These are phyloP conservation scores for Troilus luridus DNA, from an alignment of 2,888 invertebrate species.

Conservation along the genomic window DNA sequence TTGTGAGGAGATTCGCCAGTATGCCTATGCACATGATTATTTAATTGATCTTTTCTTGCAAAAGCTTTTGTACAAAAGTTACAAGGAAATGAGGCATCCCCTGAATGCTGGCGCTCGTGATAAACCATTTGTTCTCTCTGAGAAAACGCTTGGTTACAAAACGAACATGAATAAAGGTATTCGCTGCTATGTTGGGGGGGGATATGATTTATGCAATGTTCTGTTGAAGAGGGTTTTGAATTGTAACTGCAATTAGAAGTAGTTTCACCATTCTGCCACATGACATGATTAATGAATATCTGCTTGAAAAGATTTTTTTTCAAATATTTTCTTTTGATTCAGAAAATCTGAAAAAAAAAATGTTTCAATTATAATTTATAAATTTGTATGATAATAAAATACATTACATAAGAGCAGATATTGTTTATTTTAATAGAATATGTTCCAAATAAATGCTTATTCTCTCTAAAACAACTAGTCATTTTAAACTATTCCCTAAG, in stretches of 20 bases:
- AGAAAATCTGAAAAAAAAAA: constrained; percentile 20
- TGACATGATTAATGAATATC: constrained; percentile 82
- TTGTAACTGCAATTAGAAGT: constrained; percentile 86
- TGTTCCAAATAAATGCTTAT: background rate
- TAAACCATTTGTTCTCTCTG: constrained; percentile 89
- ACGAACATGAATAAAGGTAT: constrained; percentile 76
- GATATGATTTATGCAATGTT: constrained; percentile 83
- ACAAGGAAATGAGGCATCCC: constrained; percentile 81
- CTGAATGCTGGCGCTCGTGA: constrained; percentile 86
- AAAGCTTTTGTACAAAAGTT: constrained; percentile 89
- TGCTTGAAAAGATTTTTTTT: background rate
- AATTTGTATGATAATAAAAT: no score
- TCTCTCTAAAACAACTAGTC: background rate
- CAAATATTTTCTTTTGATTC: background rate
- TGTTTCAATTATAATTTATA: background rate
- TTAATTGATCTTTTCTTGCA: constrained; percentile 88
- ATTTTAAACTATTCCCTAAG: background rate
- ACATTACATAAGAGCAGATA: background rate
- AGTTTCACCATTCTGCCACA: constrained; percentile 82
- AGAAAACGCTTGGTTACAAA: constrained; percentile 89
- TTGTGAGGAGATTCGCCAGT: constrained; percentile 82
- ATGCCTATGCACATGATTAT: constrained; percentile 87
- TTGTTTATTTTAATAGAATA: background rate
- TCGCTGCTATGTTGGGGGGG: constrained; percentile 76
- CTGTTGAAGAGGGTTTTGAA: constrained; percentile 83